Evolutionary conservation across 1,140 invertebrate genomes (phyloP).

Genomic region (Drosophila erecta): DNA sequence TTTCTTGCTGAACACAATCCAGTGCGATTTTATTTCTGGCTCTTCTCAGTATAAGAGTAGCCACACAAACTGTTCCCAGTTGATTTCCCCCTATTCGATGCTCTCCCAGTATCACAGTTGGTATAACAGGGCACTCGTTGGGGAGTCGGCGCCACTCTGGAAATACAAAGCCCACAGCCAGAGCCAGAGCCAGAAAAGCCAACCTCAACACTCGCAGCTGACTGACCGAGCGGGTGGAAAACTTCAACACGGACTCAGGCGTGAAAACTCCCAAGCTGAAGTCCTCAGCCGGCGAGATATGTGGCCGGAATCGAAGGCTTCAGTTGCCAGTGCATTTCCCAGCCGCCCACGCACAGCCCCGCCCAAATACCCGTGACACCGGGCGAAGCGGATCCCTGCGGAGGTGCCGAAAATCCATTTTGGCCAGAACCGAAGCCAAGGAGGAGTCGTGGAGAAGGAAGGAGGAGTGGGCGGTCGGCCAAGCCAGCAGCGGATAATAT

Average conservation of each 20-base stretch:
- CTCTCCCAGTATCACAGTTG: constrained; percentile 14
- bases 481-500: constrained; percentile 64
- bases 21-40: constrained; percentile 38
- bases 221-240: constrained; percentile 8
- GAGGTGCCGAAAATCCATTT: constrained; percentile 36
- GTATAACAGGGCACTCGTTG: constrained; percentile 1
- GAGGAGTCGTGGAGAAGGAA: constrained; percentile 36
- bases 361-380: constrained; percentile 10
- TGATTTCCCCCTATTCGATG: constrained; percentile 2
- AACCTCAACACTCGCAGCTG: constrained; percentile 67
- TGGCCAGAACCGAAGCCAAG: constrained; percentile 29
- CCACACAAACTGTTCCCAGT: constrained; percentile 20
- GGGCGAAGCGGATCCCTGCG: constrained; percentile 2
- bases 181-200: constrained; percentile 1
- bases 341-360: neutral
- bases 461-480: neutral
- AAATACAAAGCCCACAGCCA: constrained; percentile 6
- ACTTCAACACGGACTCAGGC: constrained; percentile 61
- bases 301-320: constrained; percentile 23
- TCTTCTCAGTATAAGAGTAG: constrained; percentile 30
- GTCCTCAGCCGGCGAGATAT: constrained; percentile 15
- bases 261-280: constrained; percentile 39
- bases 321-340: constrained; percentile 15
- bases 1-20: constrained; percentile 65
- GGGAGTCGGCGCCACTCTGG: constrained; percentile 48